These are phyloP conservation scores for Brachionus manjavacas DNA, from an alignment of 1,140 invertebrate genomes.

Conservation along the genomic window DNA sequence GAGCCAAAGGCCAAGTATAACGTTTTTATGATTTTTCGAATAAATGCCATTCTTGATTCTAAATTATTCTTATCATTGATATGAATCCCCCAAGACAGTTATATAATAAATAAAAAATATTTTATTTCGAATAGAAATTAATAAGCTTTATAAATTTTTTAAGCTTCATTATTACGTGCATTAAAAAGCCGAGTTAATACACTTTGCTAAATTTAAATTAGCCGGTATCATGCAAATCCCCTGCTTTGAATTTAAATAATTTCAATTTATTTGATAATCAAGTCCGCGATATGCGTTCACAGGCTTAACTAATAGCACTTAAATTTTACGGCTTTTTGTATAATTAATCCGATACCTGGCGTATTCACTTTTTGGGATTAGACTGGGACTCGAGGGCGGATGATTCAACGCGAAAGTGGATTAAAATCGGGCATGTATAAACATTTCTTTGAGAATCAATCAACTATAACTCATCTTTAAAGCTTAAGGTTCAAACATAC, in stretches of 20 bases:
- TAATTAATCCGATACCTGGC: neutral
- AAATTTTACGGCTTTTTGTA: neutral
- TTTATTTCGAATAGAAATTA: neutral
- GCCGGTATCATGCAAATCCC: constrained; percentile 1
- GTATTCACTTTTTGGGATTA: neutral
- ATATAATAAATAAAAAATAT: constrained; percentile 2
- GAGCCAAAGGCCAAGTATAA: constrained; percentile 31
- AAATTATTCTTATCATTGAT: constrained; percentile 1
- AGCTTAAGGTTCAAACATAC: neutral
- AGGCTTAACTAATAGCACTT: neutral
- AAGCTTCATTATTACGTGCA: constrained; percentile 11
- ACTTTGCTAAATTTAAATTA: constrained; percentile 17
- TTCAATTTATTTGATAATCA: constrained; percentile 1
- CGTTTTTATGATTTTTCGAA: constrained; percentile 35
- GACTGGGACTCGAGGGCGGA: neutral
- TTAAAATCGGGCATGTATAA: neutral
- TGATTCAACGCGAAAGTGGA: neutral
- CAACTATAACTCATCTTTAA: neutral
- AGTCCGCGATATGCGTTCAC: neutral
- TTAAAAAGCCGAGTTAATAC: neutral
- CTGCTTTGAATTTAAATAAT: neutral
- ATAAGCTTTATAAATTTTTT: constrained; percentile 20
- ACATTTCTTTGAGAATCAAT: neutral
- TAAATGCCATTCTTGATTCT: constrained; percentile 29
- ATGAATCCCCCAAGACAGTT: neutral